Base-by-base conservation (phyloP, 1,140 invertebrate species). In the Antheraea pernyi region DNA sequence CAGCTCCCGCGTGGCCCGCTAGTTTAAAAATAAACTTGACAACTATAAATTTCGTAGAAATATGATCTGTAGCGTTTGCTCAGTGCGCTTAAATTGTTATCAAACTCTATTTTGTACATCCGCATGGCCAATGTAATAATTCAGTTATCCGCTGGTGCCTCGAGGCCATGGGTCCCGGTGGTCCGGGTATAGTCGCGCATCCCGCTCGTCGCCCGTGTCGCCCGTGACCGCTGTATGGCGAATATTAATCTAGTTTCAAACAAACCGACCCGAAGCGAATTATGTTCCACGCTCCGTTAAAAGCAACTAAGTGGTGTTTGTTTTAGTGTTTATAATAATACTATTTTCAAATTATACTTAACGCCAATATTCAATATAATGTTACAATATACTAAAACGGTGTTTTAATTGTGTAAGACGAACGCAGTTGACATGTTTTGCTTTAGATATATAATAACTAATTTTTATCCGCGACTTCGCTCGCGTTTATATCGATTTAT, bases 181-280 rank as follows among this genome's bases (percentile, higher is more conserved):
- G 66, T 53, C 39, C 30, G 37, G 48, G 64, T 42, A 72, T 11
- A 11, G 39, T 8, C 60, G 19, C 65, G 46, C 19, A 37, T 53
- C 59, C 0, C 59, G 65, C 71, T 59, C 75, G 80, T 74, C 71
- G 65, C n/a, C 36, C 0, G 30, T 5, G 18, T 76, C 70, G 74
- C 65, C 70, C 78, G 75, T 30, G 69, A 59, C 67, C 64, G 68
- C 70, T 67, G 19, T 19, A 61, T 74, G 69, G 67, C 79, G 83
- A 77, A 81, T 82, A 82, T 81, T 88, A 89, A 89, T 86, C 84
- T 83, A 84, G 88, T 89, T 89, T 84, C 80, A 77, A 82, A 81
- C 85, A 87, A 85, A 85, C 82, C 79, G 82, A 78, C 78, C 69
- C 75, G 67, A 73, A 68, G 68, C 79, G 68, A 82, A 81, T 84